Base-by-base conservation (phyloP, 2,888 invertebrate species). In the Diadromus collaris region DNA sequence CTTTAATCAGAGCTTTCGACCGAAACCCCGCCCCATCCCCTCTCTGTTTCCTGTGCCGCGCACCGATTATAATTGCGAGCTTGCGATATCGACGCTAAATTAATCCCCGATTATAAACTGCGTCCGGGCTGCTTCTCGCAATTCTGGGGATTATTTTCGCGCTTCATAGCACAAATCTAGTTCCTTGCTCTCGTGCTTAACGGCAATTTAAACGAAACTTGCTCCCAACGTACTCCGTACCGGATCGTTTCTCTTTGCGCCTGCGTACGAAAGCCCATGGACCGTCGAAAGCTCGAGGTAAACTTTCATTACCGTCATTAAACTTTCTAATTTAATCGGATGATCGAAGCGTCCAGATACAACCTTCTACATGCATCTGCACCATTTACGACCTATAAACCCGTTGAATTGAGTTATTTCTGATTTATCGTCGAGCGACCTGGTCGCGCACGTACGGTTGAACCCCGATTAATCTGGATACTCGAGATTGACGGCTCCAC, bases 81-180 rank as follows among this genome's bases (percentile, higher is more conserved):
- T 56, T 34, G 75, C 72, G 81, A 78, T 82, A 82, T 79, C 81
- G 81, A 69, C 72, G 76, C 71, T 65, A 70, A 81, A 82, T 82
- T 82, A 82, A 82, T 82, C 81, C 79, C 61, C 79, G 78, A 82
- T 82, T 82, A 82, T 82, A 63, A 80, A 77, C 74, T 70, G 58
- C 34, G 51, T 58, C 21, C 24, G 46, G 32, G 60, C 58, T 51
- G 24, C 58, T 64, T 21, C 69, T 44, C 29, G 46, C 63, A 21
- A 29, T 44, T 70, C 69, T 61, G 44, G 60, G 46, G 68, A 80
- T 81, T 82, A 80, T 81, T 81, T 78, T 74, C 68, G 68, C 48
- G 76, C 70, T 79, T 79, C 76, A 71, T 81, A 73, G 64, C 74
- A 67, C 69, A 76, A 67, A 76, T 65, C 64, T 60, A 54, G 69